Percentiles rank a stretch among this genome's conserved stretches.
Conservation (phyloP, 1,140 invertebrate genomes). For the Aphis craccivora region DNA sequence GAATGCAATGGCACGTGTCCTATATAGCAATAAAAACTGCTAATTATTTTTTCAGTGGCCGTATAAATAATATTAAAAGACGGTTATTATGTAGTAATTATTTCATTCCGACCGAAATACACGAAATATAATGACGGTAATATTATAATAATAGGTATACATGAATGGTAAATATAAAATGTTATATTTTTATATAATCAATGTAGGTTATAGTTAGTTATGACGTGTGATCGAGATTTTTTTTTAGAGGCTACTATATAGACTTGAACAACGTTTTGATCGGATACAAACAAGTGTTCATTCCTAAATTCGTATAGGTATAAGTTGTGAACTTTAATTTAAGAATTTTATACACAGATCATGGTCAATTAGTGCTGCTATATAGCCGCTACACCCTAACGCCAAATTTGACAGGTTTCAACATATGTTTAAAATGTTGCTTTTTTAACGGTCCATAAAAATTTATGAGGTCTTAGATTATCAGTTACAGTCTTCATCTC, state of each 20-base stretch:
- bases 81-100: background rate
- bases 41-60: background rate
- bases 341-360: background rate
- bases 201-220: no score
- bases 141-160: no score
- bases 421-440: no score
- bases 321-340: background rate
- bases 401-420: background rate
- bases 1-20: background rate
- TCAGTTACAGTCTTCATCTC: no score
- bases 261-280: background rate
- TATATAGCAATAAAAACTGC: background rate
- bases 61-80: background rate
- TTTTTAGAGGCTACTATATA: background rate
- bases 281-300: background rate
- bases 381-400: background rate
- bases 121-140: no score
- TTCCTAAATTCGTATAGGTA: background rate
- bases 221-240: background rate
- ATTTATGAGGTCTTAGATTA: background rate
- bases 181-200: no score
- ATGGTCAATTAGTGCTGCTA: background rate
- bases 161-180: no score
- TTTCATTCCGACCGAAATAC: background rate
- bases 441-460: no score